Evolutionary conservation across 2,888 invertebrate genomes (phyloP), one percentile per base, ranked within the genome.

Genomic region (Caenorhabditis sp.): DNA sequence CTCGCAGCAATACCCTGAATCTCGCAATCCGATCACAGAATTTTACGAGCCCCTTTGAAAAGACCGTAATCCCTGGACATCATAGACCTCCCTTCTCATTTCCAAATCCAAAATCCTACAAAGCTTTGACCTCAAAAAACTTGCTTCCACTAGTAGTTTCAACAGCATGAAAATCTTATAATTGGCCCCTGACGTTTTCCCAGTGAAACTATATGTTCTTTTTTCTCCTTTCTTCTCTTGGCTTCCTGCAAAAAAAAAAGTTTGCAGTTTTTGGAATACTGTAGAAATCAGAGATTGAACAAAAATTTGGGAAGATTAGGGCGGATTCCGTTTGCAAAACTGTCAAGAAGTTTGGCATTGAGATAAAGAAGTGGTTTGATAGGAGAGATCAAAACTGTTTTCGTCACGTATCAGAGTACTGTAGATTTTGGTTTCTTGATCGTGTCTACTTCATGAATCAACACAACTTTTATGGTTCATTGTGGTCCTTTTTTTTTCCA

Each of bases 321-420:
- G 54, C 24, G 38, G 38, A 56, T 51, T n/a, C 31, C 19, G 41
- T 51, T n/a, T 54, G 54, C 63, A 74, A 64, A 64, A 61, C 24
- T 22, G 35, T 26, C n/a, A n/a, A n/a, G 28, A 49, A 73, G 66
- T 68, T 68, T 76, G 75, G 68, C 68, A 76, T 68, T 76, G 59
- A 66, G 28, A 70, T 16, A 44, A 7, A 59, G 35, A 61, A 41
- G 7, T 7, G 35, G 38, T 38, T 38, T 49, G 59, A 19, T 49
- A 26, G 26, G 63, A 61, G 59, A 73, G 61, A 49, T 44, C 19
- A 6, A 44, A 31, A 31, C 56, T 2, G 28, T 70, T 70, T n/a
- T 19, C 19, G 28, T 19, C n/a, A 66, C 69, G 54, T 56, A 19
- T 31, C n/a, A 19, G 66, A 16, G 12, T 66, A 66, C 66, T 28